Conservation (phyloP, 2,113 vertebrate species). For the Excalfactoria chinensis region DNA sequence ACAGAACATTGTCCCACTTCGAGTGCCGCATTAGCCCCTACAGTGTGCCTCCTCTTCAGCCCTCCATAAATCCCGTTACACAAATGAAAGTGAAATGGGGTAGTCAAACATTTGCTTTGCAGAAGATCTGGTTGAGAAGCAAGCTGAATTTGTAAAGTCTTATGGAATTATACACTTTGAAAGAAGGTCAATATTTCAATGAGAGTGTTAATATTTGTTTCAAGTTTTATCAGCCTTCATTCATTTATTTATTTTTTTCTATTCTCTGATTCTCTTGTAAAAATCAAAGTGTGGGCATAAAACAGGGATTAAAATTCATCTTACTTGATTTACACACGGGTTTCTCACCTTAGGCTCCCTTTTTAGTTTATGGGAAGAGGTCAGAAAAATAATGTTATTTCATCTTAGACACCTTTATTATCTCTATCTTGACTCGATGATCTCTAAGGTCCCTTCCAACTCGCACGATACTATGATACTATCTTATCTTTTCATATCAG, state of each 20-base stretch:
- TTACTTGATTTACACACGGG: not conserved
- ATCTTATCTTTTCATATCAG: not conserved
- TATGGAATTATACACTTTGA: not conserved
- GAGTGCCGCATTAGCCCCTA: not conserved
- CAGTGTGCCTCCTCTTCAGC: not conserved
- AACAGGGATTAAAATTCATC: not conserved
- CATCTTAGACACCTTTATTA: not conserved
- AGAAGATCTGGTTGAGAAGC: not conserved
- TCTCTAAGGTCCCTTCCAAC: too few relatives aligned
- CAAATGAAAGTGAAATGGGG: not conserved
- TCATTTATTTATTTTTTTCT: not conserved
- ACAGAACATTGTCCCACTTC: not conserved
- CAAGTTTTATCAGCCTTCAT: not conserved
- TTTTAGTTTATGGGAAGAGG: not conserved
- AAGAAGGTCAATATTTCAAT: constrained; percentile 2
- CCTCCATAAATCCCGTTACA: accelerated
- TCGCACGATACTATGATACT: too few relatives aligned
- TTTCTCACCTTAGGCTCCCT: not conserved
- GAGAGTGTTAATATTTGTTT: not conserved
- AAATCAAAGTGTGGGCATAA: not conserved
- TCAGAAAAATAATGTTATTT: not conserved
- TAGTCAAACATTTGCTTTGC: not conserved
- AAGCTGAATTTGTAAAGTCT: not conserved
- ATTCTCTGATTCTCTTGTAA: not conserved
- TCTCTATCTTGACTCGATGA: too few relatives aligned